Evolutionary conservation across 2,797 vertebrate genomes (phyloP).

Genomic region (Lithobates sylvaticus): DNA sequence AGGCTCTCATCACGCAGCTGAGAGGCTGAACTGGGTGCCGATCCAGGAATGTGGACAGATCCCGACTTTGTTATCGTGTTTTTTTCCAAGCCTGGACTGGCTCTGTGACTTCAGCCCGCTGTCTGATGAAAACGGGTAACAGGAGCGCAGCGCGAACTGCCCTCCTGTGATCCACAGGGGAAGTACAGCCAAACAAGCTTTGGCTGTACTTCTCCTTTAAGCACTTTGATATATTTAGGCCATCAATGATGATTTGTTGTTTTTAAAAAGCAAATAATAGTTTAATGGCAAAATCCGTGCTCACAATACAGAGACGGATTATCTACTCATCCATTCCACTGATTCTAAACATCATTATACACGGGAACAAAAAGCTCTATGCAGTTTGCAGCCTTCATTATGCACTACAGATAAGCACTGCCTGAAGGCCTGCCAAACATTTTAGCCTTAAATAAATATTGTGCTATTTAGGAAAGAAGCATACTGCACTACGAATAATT

Average conservation of each 20-base stretch:
- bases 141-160: no score
- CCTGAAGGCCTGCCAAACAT: conserved; percentile 37
- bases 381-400: conserved; percentile 30
- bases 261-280: background rate
- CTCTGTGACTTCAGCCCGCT: no score
- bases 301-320: background rate
- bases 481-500: background rate
- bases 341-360: conserved; percentile 16
- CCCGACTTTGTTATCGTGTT: no score
- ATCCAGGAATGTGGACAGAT: no score
- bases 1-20: no score
- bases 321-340: conserved; percentile 14
- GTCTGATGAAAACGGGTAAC: no score
- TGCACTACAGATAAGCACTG: conserved; percentile 24
- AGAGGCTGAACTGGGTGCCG: no score
- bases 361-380: conserved; percentile 23
- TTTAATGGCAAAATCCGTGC: conserved; percentile 1
- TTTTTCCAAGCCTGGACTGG: no score
- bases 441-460: conserved; percentile 33
- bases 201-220: background rate
- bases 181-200: no score
- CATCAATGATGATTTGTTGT: background rate
- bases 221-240: background rate
- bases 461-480: conserved; percentile 5
- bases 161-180: no score